Base-by-base conservation (phyloP, 1,140 invertebrate species). In the Diabrotica undecimpunctata region DNA sequence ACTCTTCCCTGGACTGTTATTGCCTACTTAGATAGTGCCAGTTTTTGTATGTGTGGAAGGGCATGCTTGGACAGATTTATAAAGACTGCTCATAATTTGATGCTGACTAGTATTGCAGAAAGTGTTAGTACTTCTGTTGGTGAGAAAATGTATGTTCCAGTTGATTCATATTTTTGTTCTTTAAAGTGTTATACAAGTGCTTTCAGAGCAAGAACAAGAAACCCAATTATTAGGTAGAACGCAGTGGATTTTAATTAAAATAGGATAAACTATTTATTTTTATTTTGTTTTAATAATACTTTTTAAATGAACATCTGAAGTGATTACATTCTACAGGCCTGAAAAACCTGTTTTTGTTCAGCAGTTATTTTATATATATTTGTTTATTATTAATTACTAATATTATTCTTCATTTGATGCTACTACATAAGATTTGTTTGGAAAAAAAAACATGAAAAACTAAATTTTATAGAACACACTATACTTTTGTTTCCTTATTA, bases 91-190 rank as follows among this genome's bases (percentile, higher is more conserved):
- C 75, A 78, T 38, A 73, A 72, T 70, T 76, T 81, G 54, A 76
- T 73, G 70, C 79, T 76, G 75, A 77, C 73, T 70, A 76, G 53
- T 68, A 80, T 81, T 77, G 79, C 80, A 68, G 75, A 75, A 70
- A 75, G 62, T 70, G 79, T 69, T 60, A 81, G 58, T 73, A 77
- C 79, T 68, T 82, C 75, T 67, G 79, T 75, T 73, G 78, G 77
- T 67, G 75, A 61, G 66, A 61, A 64, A 66, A 70, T 74, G 59
- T 70, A 67, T 68, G 74, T 85, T 10, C 77, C 79, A 7, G 82
- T 86, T 69, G 83, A 87, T 69, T 85, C 83, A 76, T 85, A 82
- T 69, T 86, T 83, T 74, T 88, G 87, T 75, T 86, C 85, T 54
- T 70, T 74, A 2, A 80, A 74, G 25, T 88, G 87, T 79, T 79